A percentile compares a stretch with the other conserved stretches of the same genome.
Evolutionary conservation across 2,113 vertebrate genomes (phyloP).

Genomic region (Notarius lentiginosus): DNA sequence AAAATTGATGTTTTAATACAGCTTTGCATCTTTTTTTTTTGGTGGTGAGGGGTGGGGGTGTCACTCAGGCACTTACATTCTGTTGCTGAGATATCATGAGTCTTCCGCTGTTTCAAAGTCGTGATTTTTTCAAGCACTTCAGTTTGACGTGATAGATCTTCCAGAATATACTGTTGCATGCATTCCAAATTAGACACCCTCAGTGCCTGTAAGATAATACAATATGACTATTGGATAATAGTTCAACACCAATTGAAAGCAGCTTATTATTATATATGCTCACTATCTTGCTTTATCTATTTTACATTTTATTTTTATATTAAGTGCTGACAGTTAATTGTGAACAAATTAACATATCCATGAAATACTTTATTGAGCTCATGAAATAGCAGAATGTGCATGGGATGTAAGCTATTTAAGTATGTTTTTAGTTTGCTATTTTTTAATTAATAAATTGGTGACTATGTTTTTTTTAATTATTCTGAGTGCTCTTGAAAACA

Average conservation of each 20-base stretch:
- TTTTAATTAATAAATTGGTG: background rate
- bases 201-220: constrained; percentile 59
- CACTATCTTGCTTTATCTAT: background rate
- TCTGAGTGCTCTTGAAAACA: background rate
- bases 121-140: constrained; percentile 65
- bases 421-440: background rate
- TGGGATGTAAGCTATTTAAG: background rate
- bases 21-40: too few species aligned
- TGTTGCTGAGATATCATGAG: constrained; percentile 53
- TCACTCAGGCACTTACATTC: constrained; percentile 61
- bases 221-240: background rate
- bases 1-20: too few species aligned
- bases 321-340: background rate
- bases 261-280: background rate
- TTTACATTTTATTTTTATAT: background rate
- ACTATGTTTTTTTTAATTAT: background rate
- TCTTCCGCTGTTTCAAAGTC: constrained; percentile 64
- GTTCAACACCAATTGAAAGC: background rate
- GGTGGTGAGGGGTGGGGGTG: too few species aligned
- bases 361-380: background rate
- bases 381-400: background rate
- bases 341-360: background rate
- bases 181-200: constrained; percentile 52
- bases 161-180: constrained; percentile 61
- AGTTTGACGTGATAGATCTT: constrained; percentile 66